Base-by-base conservation (phyloP, 1,140 invertebrate species). In the Drosophila bocki region DNA sequence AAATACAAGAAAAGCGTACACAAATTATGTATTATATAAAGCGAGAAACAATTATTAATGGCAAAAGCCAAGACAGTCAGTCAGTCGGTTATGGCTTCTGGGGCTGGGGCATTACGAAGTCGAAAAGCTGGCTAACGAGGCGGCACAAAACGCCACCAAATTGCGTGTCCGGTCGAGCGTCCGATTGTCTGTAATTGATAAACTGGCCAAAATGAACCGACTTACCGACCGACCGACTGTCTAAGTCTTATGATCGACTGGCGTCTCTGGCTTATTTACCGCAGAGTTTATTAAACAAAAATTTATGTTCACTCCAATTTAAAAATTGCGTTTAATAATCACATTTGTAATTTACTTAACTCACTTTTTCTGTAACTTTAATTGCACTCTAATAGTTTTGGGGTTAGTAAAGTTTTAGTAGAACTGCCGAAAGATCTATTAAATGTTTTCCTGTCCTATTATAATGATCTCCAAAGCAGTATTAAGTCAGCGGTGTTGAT, bases 21-120 rank as follows among this genome's bases (percentile, higher is more conserved):
- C 67, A 75, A 88, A 77, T 88, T 69, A 86, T 67, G 64, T 82
- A 44, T 86, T 85, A 86, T 83, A 83, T 80, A 87, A 80, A 87
- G 67, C 57, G 53, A 74, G 39, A 62, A 76, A 70, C 78, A 88
- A 78, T 87, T 87, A 68, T 78, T 82, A 76, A 87, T 86, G 51
- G 84, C 83, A 83, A 88, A 71, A 74, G 80, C 72, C 82, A 74
- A 74, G 19, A 12, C 45, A 42, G 39, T 44, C 33, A 35, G 41
- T n/a, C 51, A 54, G 51, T 39, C 35, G 22, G 53, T 11, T 54
- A 54, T 39, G 53, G 53, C 53, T 54, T 54, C 53, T 54, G 51
- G 51, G 51, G 51, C 51, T 54, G 51, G 17, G 33, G 53, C 53
- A 54, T 54, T 54, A 54, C 61, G 58, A 53, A 54, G 58, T 44